Conservation (phyloP, 2,797 vertebrate species). For the Pseudochirops corinnae region DNA sequence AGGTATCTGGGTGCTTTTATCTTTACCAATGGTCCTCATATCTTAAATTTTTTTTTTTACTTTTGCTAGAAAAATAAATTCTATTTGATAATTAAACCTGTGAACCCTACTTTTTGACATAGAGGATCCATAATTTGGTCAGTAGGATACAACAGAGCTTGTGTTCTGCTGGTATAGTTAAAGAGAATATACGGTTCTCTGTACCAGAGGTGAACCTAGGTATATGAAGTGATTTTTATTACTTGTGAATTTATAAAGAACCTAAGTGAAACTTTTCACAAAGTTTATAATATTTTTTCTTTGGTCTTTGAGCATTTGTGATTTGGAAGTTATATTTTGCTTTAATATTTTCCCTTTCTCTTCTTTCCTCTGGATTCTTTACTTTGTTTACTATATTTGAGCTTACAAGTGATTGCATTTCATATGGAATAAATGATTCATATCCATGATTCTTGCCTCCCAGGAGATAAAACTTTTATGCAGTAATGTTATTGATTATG, state of each 20-base stretch:
- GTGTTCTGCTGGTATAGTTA: neutral
- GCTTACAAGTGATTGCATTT: conserved; percentile 60
- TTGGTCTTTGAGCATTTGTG: conserved; percentile 33
- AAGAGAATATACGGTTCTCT: neutral
- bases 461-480: conserved; percentile 71
- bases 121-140: neutral
- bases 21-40: neutral
- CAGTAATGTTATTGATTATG: conserved; percentile 62
- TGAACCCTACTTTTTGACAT: neutral
- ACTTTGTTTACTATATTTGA: conserved; percentile 74
- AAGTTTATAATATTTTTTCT: conserved; percentile 33
- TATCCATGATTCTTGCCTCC: conserved; percentile 67
- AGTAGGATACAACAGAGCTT: neutral
- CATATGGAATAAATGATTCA: conserved; percentile 77
- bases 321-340: conserved; percentile 43
- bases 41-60: neutral
- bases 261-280: neutral
- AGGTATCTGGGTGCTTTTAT: neutral
- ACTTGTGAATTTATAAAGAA: neutral
- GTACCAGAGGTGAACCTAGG: neutral
- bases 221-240: conserved; percentile 27
- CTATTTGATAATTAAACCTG: neutral
- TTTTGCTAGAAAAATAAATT: neutral
- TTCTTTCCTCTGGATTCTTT: conserved; percentile 76
- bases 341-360: conserved; percentile 47